These are phyloP conservation scores for Habrosyne pyritoides DNA, from an alignment of 2,888 invertebrate genomes.

Conservation along the genomic window DNA sequence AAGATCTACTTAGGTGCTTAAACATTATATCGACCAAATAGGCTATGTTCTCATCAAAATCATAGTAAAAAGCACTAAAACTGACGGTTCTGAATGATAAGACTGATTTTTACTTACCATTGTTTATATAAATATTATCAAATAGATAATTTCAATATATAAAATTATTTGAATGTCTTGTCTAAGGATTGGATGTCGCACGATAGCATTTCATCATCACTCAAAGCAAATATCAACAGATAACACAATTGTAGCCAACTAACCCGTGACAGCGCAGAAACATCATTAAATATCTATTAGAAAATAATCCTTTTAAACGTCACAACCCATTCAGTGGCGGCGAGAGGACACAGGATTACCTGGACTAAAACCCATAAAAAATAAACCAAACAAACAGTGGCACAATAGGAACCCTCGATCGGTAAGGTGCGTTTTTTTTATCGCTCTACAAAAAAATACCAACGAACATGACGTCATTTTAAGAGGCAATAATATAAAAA, in stretches of 20 bases:
- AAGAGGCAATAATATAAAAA: conserved; percentile 13
- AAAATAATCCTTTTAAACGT: conserved; percentile 80
- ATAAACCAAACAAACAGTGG: conserved; percentile 68
- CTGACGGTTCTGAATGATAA: too few species aligned
- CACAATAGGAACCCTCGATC: conserved; percentile 64
- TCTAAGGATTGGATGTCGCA: too few species aligned
- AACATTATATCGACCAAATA: too few species aligned
- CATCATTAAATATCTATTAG: conserved; percentile 82
- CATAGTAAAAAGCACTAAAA: too few species aligned
- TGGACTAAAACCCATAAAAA: conserved; percentile 76
- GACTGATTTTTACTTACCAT: neutral
- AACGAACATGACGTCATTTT: conserved; percentile 25
- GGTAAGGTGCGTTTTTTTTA: conserved; percentile 51
- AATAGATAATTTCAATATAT: too few species aligned
- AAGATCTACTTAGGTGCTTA: too few species aligned
- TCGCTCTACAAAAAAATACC: conserved; percentile 35
- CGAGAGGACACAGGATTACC: conserved; percentile 79
- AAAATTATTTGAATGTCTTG: neutral
- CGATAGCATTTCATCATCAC: conserved; percentile 17
- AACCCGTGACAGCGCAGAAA: conserved; percentile 47
- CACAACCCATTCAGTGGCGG: conserved; percentile 68
- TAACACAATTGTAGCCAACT: conserved; percentile 32
- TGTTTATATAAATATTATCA: neutral
- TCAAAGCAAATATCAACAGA: conserved; percentile 36
- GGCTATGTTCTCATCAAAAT: too few species aligned